Evolutionary conservation across 1,140 invertebrate genomes (phyloP), one percentile per base, ranked within the genome.

Genomic region (Macrobrachium rosenbergii): DNA sequence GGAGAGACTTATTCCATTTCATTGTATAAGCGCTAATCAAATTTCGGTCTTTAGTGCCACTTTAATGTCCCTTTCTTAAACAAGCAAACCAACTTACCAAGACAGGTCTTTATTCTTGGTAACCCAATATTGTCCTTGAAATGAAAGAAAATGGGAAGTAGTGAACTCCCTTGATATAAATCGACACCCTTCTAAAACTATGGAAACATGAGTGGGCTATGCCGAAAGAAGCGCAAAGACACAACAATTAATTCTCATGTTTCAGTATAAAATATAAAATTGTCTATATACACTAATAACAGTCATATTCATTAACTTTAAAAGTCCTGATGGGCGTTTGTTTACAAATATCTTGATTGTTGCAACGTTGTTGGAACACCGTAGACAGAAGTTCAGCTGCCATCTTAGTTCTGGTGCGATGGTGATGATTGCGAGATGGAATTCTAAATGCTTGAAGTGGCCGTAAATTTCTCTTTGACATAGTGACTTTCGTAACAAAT

Each of bases 401-500:
- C 86, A 88, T 88, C 59, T 88, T 88, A 80, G 80, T 78, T 88
- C 45, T 78, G 73, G 62, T 64, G 83, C 45, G 62, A 59, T 67
- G 80, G 85, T 82, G 60, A 72, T 45, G 10, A 58, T 67, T 76
- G 76, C 60, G 19, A 80, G 77, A 28, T 37, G 21, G 67, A 82
- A 37, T 59, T 87, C 59, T 87, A 77, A 82, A 87, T 87, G 79
- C 76, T 76, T 82, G 45, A 79, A 72, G 73, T 69, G 86, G 16
- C 73, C 84, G 73, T n/a, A 37, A 60, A 37, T 21, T 73, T 78
- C 58, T 78, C 45, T 45, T 75, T 69, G n/a, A 59, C 45, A 45
- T 21, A 67, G 69, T 75, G 28, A 64, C n/a, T 58, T 80, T 37
- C 78, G 12, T 77, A 94, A 93, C 94, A 94, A 94, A 95, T 95